phyloP scores from a whole-genome alignment of 2,113 vertebrate species.

The Cheirogaleus medius region DNA sequence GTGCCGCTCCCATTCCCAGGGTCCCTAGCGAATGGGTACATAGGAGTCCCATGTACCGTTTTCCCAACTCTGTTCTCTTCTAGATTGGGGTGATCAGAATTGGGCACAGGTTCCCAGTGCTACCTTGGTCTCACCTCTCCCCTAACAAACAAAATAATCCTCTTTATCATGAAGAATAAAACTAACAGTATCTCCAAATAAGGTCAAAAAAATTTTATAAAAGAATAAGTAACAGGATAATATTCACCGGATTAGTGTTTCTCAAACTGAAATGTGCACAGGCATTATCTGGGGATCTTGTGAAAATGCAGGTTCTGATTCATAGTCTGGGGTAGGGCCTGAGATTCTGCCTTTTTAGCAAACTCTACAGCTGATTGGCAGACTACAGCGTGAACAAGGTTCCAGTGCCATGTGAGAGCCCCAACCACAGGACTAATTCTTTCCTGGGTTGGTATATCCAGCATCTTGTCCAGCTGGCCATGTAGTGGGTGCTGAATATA shows the following conservation, averaged over 20 bases:
- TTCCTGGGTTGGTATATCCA: background rate
- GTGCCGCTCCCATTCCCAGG: no score
- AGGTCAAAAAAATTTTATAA: no score
- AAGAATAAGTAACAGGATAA: background rate
- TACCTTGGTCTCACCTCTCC: background rate
- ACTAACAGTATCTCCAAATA: background rate
- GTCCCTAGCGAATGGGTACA: background rate
- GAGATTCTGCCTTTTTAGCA: background rate
- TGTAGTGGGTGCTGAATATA: background rate
- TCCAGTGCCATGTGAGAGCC: background rate
- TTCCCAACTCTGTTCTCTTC: background rate
- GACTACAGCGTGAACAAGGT: background rate
- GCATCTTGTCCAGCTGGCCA: background rate
- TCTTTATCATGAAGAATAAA: background rate
- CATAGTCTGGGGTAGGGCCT: background rate
- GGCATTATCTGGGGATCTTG: fast-evolving
- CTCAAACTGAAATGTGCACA: background rate
- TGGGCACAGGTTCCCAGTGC: background rate
- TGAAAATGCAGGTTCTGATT: background rate
- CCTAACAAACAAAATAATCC: background rate
- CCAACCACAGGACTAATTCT: background rate
- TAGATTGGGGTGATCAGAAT: background rate
- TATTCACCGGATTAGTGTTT: background rate
- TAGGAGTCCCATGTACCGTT: background rate
- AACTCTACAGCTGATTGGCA: background rate